phyloP scores from a whole-genome alignment of 92 coral and sea anemone species.

The Pocillopora meandrina region DNA sequence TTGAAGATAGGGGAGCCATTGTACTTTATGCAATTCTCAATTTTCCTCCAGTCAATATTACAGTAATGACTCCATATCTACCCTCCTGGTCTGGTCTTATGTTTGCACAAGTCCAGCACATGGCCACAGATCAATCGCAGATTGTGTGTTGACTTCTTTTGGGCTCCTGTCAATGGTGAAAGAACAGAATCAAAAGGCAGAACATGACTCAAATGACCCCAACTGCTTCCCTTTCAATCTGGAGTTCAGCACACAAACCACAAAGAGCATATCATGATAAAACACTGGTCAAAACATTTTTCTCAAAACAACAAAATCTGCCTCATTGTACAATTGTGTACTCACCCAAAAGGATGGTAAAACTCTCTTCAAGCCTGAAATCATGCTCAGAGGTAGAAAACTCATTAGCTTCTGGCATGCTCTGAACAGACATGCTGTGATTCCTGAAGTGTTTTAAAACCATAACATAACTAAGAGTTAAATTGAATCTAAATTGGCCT shows the following conservation, averaged over 20 bases:
- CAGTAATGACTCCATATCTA: constrained; percentile 20
- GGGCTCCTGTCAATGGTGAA: constrained; percentile 67
- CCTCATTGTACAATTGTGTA: not conserved
- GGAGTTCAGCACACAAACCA: too few relatives aligned
- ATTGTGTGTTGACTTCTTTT: constrained; percentile 95
- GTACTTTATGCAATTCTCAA: too few relatives aligned
- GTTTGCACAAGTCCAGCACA: constrained; percentile 91
- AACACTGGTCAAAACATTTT: too few relatives aligned
- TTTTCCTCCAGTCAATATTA: too few relatives aligned
- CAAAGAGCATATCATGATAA: too few relatives aligned
- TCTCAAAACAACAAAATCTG: too few relatives aligned
- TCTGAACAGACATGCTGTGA: constrained; percentile 78
- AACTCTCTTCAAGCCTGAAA: constrained; percentile 85
- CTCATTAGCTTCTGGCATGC: constrained; percentile 72
- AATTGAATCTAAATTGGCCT: not conserved
- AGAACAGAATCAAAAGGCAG: too few relatives aligned
- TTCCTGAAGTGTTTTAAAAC: constrained; percentile 32
- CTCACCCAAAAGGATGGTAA: constrained; percentile 92
- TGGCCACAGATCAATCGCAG: constrained; percentile 87
- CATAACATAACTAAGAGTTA: not conserved
- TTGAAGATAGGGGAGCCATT: too few relatives aligned
- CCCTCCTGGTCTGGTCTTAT: constrained; percentile 93
- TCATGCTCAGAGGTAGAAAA: constrained; percentile 68
- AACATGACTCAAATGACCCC: too few relatives aligned
- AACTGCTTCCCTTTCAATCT: too few relatives aligned